Evolutionary conservation across 2,888 invertebrate species (phyloP).

Genomic region (Drosophila yooni): DNA sequence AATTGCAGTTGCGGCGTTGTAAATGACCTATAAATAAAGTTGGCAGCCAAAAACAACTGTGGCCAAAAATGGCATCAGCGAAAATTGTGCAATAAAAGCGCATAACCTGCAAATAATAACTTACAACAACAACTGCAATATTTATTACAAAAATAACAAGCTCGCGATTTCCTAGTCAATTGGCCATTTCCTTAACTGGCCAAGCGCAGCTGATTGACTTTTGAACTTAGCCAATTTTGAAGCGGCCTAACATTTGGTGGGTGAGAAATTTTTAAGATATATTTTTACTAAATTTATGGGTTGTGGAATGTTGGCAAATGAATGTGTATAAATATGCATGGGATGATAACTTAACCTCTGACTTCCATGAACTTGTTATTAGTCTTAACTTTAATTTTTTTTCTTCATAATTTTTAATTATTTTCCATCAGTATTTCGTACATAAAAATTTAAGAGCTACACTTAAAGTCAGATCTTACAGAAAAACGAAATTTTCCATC

Average conservation of each 20-base stretch:
- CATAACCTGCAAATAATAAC: conserved; percentile 56
- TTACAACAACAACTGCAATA: conserved; percentile 20
- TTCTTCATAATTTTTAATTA: background rate
- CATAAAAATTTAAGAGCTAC: background rate
- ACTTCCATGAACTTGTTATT: background rate
- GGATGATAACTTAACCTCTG: background rate
- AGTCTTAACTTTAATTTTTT: background rate
- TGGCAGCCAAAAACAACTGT: conserved; percentile 66
- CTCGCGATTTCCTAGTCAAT: conserved; percentile 61
- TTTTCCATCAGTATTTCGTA: background rate
- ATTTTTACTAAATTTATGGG: background rate
- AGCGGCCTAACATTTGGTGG: conserved; percentile 16
- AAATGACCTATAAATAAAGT: conserved; percentile 77
- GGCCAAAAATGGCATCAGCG: conserved; percentile 66
- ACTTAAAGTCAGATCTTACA: background rate
- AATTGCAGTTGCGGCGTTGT: conserved; percentile 40
- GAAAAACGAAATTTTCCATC: background rate
- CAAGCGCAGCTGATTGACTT: conserved; percentile 59
- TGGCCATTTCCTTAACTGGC: conserved; percentile 50
- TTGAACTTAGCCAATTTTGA: conserved; percentile 48
- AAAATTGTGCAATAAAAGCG: conserved; percentile 73
- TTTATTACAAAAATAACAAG: conserved; percentile 16
- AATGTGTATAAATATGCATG: background rate
- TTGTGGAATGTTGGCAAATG: background rate
- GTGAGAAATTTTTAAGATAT: conserved; percentile 16